Base-by-base conservation (phyloP, 2,113 vertebrate species). In the Chamaea fasciata region DNA sequence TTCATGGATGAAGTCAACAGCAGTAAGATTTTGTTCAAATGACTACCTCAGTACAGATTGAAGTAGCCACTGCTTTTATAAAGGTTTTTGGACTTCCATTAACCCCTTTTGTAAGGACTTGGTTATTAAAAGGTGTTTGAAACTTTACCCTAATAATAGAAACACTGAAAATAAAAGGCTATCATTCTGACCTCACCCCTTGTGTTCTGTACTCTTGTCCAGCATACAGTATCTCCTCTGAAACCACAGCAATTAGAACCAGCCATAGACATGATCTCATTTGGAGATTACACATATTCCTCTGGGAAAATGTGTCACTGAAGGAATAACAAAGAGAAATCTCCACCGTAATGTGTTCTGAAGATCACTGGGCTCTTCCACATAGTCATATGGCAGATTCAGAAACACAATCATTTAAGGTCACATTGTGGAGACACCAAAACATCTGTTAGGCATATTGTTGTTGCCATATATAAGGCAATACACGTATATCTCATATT, bases 251-350 rank as follows among this genome's bases (percentile, higher is more conserved):
- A 89, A 26, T 78, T 31, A 81, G 52, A 90, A 67, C 15, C n/a
- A 91, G 80, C 53, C 53, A 56, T 3, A 94, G 87, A 87, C 77
- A 82, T 87, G 64, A 91, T 79, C 83, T 95, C 89, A 94, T 82
- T 37, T 78, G 37, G 31, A 87, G 50, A 59, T 59, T 41, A 91
- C 31, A 37, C 26, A 59, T 71, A 83, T 64, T 92, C 80, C 87
- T 96, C 44, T 37, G 68, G 42, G 79, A 92, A 88, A 80, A 60
- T 5, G 3, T 44, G 28, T 74, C 39, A 63, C 4, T 62, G 79
- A 76, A 86, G 46, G 26, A 70, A 57, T 10, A 76, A 53, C 35
- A 65, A 77, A 71, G 47, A 44, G 63, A 78, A 69, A n/a, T 37
- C 53, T 73, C 41, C 55, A 56, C 30, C 24, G 27, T 52, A 24